Evolutionary conservation across 2,888 invertebrate genomes (phyloP), one percentile per base, ranked within the genome.

Genomic region (Stenichneumon culpator): DNA sequence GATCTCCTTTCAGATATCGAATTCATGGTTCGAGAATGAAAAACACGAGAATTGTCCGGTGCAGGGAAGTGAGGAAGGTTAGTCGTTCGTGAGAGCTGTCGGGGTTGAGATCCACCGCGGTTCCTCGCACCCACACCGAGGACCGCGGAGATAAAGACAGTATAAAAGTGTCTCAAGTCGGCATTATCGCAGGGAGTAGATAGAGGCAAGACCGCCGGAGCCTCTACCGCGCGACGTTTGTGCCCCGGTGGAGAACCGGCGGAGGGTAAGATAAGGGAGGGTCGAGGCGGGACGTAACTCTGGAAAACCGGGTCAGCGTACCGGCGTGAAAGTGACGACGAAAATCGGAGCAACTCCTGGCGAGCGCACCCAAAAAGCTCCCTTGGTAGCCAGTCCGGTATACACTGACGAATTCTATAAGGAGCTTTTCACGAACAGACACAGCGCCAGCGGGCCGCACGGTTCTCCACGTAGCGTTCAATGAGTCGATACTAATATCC

Each of bases 401-500:
- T 69, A 65, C 25, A 78, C 36, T 47, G 44, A 82, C 68, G 65
- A 54, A 79, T 70, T 22, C 19, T 69, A 22, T 32, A 36, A 65
- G 22, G 39, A 77, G 52, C 60, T 77, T 60, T 68, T 68, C 73
- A 57, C 79, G 16, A 72, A 73, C 72, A 44, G 39, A 44, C 6
- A 11, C 28, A 54, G 6, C 3, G 16, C 22, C 3, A 36, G 47
- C n/a, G 39, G 54, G 22, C 28, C 52, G 54, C 32, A 14, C 3
- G 57, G 57, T 16, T 73, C 67, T 67, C 52, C 39, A 54, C 25
- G 25, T 50, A 19, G 32, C 44, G 88, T 87, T 86, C 84, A 88
- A 88, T 87, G 88, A 87, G 88, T 79, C 87, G 87, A 87, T 88
- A 84, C 82, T 87, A 86, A 88, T 86, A 86, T 86, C 83, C 79